Percentiles rank a stretch among this genome's conserved stretches.
Evolutionary conservation across 1,140 invertebrate species (phyloP).

Genomic region (Heliconius hermathena): DNA sequence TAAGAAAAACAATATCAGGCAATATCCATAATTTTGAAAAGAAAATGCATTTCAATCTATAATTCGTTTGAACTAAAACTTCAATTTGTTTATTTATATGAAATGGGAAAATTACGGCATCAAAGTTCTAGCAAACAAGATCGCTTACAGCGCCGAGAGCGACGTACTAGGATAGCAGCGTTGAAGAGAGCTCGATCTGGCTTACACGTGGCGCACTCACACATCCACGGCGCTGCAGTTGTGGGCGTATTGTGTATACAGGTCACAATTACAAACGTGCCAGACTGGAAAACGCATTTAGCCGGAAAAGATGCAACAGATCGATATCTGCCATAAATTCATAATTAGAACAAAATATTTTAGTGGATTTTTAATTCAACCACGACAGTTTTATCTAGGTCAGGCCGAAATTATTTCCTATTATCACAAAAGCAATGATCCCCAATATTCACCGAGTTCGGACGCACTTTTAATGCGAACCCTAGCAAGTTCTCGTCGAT

Average conservation of each 20-base stretch:
- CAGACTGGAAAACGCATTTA: constrained; percentile 76
- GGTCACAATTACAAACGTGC: constrained; percentile 64
- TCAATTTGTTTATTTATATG: not conserved
- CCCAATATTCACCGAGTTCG: not conserved
- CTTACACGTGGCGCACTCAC: constrained; percentile 76
- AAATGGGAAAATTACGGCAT: constrained; percentile 42
- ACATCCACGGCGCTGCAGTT: constrained; percentile 40
- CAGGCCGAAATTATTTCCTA: not conserved
- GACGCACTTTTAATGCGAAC: constrained; percentile 2
- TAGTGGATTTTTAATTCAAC: not conserved
- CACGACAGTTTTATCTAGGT: not conserved
- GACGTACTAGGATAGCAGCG: constrained; percentile 67
- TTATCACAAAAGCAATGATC: not conserved
- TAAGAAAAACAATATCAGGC: too few relatives aligned
- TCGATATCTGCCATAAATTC: constrained; percentile 54
- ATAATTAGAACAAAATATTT: not conserved
- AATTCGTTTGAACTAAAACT: not conserved
- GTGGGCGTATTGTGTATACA: constrained; percentile 46
- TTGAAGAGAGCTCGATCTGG: constrained; percentile 46
- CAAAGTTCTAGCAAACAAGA: constrained; percentile 74
- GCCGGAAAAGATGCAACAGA: constrained; percentile 72
- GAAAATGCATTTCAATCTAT: not conserved
- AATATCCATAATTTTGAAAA: too few relatives aligned
- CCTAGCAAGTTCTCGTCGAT: constrained; percentile 33
- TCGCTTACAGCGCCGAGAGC: constrained; percentile 75